These are phyloP conservation scores for Donacobius atricapilla DNA, from an alignment of 2,113 vertebrate genomes.

Conservation along the genomic window DNA sequence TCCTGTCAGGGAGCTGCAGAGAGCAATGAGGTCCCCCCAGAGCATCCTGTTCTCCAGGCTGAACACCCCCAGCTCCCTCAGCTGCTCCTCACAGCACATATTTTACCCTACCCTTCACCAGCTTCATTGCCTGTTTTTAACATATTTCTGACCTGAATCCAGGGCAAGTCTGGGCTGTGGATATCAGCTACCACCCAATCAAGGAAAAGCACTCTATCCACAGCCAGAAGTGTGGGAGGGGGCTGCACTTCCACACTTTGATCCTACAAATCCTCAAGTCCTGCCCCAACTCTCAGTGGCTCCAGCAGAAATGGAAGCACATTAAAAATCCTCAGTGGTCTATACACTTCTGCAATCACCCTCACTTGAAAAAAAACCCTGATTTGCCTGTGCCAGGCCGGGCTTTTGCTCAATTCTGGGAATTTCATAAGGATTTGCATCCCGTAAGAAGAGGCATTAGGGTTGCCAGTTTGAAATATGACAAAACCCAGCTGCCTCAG, in stretches of 20 bases:
- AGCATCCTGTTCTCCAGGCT: not conserved
- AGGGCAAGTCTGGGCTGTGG: not conserved
- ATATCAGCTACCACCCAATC: not conserved
- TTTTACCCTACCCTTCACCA: not conserved
- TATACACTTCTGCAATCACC: not conserved
- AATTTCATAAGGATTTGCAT: not conserved
- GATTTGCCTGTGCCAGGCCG: not conserved
- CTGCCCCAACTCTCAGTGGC: not conserved
- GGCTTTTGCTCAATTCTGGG: not conserved
- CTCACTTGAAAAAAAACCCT: not conserved
- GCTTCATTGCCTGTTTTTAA: not conserved
- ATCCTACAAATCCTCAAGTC: not conserved
- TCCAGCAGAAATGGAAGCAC: not conserved
- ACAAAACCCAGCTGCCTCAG: conserved; percentile 31
- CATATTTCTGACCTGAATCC: not conserved
- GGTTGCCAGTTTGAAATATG: conserved; percentile 49
- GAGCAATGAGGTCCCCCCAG: not conserved
- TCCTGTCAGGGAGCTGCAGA: not conserved
- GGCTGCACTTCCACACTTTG: not conserved
- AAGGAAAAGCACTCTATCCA: not conserved
- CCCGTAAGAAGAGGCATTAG: not conserved
- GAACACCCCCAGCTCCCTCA: not conserved
- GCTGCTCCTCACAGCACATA: not conserved
- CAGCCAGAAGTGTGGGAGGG: not conserved
- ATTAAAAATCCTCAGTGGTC: not conserved